Base-by-base conservation (phyloP, 2,113 vertebrate species). In the Holacanthus passer region DNA sequence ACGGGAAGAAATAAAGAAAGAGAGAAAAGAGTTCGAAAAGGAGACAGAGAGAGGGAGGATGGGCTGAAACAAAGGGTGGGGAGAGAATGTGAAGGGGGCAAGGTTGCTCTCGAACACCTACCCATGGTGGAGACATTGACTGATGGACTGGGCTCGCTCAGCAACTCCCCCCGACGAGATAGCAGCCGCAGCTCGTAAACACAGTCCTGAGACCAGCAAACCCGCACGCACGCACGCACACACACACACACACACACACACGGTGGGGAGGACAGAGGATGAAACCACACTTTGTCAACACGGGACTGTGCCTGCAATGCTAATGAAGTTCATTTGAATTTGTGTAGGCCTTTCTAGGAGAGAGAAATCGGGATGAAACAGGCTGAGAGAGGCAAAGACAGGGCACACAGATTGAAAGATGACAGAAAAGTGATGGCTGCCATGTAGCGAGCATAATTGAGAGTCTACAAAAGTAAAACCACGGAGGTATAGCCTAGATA, bases 151-250 rank as follows among this genome's bases (percentile, higher is more conserved):
- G 98, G 97, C 24, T 96, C 94, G 10, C 98, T 99, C 95, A 97
- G 96, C 80, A 97, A 94, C 92, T 95, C 96, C 50, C 96, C 97
- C 3, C 94, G 93, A 66, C 96, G 96, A 90, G 97, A 97, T 92
- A 98, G 95, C 43, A 99, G 95, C 67, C 98, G 96, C 89, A 99
- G 96, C 93, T 98, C 97, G 0, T 99, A 98, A 83, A 95, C 95
- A 73, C 95, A 88, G 80, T 98, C 97, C 98, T 99, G 91, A 43
- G 1, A 70, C 27, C 65, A 43, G 63, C 77, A 62, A n/a, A n/a
- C 39, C 16, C 70, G 7, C 32, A 82, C 65, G 31, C 75, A 31
- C 65, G 68, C 79, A 58, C 72, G 68, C 70, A 67, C 82, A 76
- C 74, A 64, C 72, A 67, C 77, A 70, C n/a, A 80, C 68, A 67